Base-by-base conservation (phyloP, 2,888 invertebrate genomes). In the Platycnemis pennipes region DNA sequence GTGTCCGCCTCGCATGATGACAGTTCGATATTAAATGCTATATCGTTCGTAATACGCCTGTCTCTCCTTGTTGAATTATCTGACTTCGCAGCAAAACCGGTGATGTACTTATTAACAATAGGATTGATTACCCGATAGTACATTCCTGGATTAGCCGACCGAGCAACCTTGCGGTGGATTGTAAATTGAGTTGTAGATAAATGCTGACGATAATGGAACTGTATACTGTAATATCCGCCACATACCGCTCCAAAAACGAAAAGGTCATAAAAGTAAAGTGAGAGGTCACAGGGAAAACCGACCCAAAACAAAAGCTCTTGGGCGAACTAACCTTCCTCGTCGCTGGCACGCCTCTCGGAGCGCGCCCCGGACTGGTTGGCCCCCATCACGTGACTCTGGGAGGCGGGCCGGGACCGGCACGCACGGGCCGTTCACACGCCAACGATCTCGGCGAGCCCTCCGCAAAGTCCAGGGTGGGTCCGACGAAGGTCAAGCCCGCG, bases 301-400 rank as follows among this genome's bases (percentile, higher is more conserved):
- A 44, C 42, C 2, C 42, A 44, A 22, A 22, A 46, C 13, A 26
- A 46, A 88, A 88, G 46, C n/a, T 42, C 5, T n/a, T 0, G 42
- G 19, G 31, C 63, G 42, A 37, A 91, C 91, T 91, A 44, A 91
- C 91, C 91, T 69, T 91, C 91, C 63, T 91, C 91, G 44, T 91
- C 91, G 63, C 91, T 91, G 56, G 91, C 91, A 91, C 91, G 91
- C 44, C 91, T 91, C 37, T 91, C 91, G 11, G 91, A 91, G 8
- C 91, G 91, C n/a, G 91, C 91, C 13, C 91, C 91, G 63, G 91
- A 91, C 91, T 91, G 91, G 91, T 91, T 91, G 44, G 91, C 91
- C 69, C 91, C 91, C 91, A 91, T 91, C 44, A 26, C 91, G 63
- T n/a, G 91, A 69, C 44, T 37, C 31, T 37, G 37, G 37, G 56